Evolutionary conservation across 2,113 vertebrate species (phyloP).

Genomic region (Toxotes jaculatrix): DNA sequence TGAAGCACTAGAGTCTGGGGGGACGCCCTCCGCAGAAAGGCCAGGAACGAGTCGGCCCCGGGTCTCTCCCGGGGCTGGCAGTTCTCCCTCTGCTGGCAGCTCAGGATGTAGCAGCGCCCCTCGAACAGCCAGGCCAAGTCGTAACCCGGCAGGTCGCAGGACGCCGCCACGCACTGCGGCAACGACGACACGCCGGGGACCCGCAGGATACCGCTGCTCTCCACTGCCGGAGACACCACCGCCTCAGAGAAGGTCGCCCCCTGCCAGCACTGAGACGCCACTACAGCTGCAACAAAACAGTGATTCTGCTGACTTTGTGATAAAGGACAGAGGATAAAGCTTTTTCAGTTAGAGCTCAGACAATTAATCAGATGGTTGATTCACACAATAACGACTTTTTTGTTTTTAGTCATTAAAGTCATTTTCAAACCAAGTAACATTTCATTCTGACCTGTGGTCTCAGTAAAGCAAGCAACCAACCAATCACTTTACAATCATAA

Average conservation of each 20-base stretch:
- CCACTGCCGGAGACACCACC: slow-evolving; percentile 87
- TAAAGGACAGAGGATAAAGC: too few relatives aligned
- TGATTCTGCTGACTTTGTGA: not conserved
- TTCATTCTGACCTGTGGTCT: too few relatives aligned
- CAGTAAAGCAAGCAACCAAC: too few relatives aligned
- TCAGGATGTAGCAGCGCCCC: slow-evolving; percentile 90
- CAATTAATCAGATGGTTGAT: too few relatives aligned
- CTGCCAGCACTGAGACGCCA: slow-evolving; percentile 87
- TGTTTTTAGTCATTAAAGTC: too few relatives aligned
- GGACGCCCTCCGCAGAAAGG: slow-evolving; percentile 85
- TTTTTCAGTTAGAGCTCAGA: too few relatives aligned
- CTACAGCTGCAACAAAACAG: slow-evolving; percentile 77
- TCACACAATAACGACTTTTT: too few relatives aligned
- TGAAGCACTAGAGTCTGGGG: slow-evolving; percentile 81
- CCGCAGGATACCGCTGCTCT: slow-evolving; percentile 85
- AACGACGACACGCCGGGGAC: slow-evolving; percentile 84
- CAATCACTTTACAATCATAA: too few relatives aligned
- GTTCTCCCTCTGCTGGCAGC: slow-evolving; percentile 85
- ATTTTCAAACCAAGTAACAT: too few relatives aligned
- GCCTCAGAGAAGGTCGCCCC: slow-evolving; percentile 85
- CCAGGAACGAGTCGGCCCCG: slow-evolving; percentile 85
- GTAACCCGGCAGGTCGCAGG: slow-evolving; percentile 88
- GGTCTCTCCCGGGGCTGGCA: slow-evolving; percentile 87
- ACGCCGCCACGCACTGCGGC: slow-evolving; percentile 85
- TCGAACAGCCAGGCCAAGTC: slow-evolving; percentile 93